Evolutionary conservation across 2,797 vertebrate genomes (phyloP), one percentile per base, ranked within the genome.

Genomic region (Cygnus olor): DNA sequence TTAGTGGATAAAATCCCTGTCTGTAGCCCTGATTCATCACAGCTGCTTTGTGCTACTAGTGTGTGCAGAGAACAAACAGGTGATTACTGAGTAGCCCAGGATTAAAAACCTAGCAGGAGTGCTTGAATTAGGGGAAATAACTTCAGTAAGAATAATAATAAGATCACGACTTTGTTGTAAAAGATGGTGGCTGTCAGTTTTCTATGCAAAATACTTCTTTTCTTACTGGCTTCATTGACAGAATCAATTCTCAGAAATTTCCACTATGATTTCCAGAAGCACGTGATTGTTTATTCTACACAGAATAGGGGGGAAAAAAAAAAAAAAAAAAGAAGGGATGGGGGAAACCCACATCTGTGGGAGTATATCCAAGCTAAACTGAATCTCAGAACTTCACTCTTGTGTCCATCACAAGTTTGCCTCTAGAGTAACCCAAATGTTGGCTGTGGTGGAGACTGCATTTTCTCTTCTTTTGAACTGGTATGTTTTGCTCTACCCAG

Each of bases 1-100:
- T 94, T 90, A 57, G 90, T 80, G 86, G 64, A 80, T 90, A 74
- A 93, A 94, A 95, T 81, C 86, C 65, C 58, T 60, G 4, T 96
- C 76, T 78, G 83, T 57, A 74, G 69, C 61, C 65, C 84, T 88
- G 87, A 81, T 95, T 91, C 76, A 81, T 88, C 58, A 76, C 87
- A 89, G 85, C 85, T 95, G 90, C 85, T 93, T 80, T 88, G 80
- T 70, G 92, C 66, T 66, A 24, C 38, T n/a, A 0, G 42, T 32
- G 51, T 32, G 53, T 3, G 1, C 65, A 76, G 87, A 71, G 70
- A 79, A 51, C 57, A 86, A 63, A 44, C 0, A 0, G 80, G 5
- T 45, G 72, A 44, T 82, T 87, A 40, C 45, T 40, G 87, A 36
- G 3, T 53, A 84, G 73, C 22, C 65, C 82, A 54, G 57, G 70